A percentile compares a stretch with the other conserved stretches of the same genome.
These are phyloP conservation scores for Himalopsyche phryganea DNA, from an alignment of 1,140 invertebrate genomes.

Conservation along the genomic window DNA sequence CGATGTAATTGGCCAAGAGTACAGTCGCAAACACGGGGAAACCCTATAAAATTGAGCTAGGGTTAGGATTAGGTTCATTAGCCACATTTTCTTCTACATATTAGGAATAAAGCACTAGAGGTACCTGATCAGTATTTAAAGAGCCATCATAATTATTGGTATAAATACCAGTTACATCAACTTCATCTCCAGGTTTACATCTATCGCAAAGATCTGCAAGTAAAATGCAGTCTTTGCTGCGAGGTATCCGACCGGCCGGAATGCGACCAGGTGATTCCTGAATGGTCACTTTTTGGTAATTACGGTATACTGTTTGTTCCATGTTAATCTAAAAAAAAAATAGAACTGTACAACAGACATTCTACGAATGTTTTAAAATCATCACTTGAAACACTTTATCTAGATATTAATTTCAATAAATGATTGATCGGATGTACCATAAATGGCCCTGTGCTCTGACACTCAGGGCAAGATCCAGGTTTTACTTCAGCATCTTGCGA, in stretches of 20 bases:
- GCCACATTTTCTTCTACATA: background rate
- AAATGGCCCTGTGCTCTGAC: conserved; percentile 95
- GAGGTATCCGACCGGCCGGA: conserved; percentile 91
- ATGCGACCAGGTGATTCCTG: conserved; percentile 95
- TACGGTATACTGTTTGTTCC: conserved; percentile 96
- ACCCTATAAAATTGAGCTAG: conserved; percentile 61
- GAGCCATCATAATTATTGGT: conserved; percentile 98
- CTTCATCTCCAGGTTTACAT: conserved; percentile 98
- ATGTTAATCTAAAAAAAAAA: conserved; percentile 70
- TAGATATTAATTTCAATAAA: no score
- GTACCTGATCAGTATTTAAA: conserved; percentile 83
- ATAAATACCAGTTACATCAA: conserved; percentile 93
- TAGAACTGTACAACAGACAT: no score
- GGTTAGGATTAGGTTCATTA: conserved; percentile 1
- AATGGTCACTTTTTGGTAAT: conserved; percentile 97
- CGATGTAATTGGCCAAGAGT: conserved; percentile 93
- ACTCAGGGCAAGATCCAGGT: conserved; percentile 95
- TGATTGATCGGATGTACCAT: conserved; percentile 59
- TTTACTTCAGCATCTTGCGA: conserved; percentile 90
- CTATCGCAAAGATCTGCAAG: conserved; percentile 93
- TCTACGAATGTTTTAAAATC: no score
- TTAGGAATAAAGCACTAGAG: background rate
- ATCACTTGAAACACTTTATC: no score
- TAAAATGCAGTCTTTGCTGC: conserved; percentile 97
- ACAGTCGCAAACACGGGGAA: conserved; percentile 99